Conservation (phyloP, 2,888 invertebrate genomes). For the Andrena marginata region DNA sequence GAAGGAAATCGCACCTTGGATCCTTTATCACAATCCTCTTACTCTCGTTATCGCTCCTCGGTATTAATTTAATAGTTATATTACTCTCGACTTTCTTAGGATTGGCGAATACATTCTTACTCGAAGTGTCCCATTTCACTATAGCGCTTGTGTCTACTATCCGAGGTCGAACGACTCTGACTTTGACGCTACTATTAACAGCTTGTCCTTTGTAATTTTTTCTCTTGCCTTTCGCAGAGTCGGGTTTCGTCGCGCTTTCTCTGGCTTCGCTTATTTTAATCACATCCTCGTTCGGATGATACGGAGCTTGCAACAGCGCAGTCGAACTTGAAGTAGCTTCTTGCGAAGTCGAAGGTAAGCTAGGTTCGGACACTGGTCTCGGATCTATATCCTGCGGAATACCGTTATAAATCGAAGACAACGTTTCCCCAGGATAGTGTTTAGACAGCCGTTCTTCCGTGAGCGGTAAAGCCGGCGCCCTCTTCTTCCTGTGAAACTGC, state of each 20-base stretch:
- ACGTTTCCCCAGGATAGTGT: slow-evolving; percentile 76
- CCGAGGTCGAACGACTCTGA: slow-evolving; percentile 73
- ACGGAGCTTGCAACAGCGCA: slow-evolving; percentile 60
- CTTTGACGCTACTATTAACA: slow-evolving; percentile 64
- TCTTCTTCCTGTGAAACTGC: slow-evolving; percentile 79
- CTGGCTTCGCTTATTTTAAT: slow-evolving; percentile 31
- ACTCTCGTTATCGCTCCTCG: slow-evolving; percentile 65
- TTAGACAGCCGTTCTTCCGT: slow-evolving; percentile 73
- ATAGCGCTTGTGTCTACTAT: slow-evolving; percentile 78
- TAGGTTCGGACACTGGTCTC: slow-evolving; percentile 72
- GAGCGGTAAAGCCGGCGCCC: slow-evolving; percentile 75
- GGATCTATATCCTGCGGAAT: slow-evolving; percentile 75
- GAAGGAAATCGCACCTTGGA: slow-evolving; percentile 71
- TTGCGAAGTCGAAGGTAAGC: slow-evolving; percentile 66
- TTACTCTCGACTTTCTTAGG: slow-evolving; percentile 76
- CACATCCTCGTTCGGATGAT: slow-evolving; percentile 66
- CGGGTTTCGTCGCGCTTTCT: slow-evolving; percentile 18
- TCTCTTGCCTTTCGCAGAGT: slow-evolving; percentile 51
- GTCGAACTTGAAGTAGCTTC: background rate
- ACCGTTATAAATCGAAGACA: slow-evolving; percentile 73
- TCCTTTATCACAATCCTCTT: slow-evolving; percentile 79
- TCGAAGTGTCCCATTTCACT: slow-evolving; percentile 43
- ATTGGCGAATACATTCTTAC: slow-evolving; percentile 72
- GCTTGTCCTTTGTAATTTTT: slow-evolving; percentile 80
- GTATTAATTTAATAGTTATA: slow-evolving; percentile 77